Conservation (phyloP, 1,140 invertebrate species). For the Saccostrea echinata region DNA sequence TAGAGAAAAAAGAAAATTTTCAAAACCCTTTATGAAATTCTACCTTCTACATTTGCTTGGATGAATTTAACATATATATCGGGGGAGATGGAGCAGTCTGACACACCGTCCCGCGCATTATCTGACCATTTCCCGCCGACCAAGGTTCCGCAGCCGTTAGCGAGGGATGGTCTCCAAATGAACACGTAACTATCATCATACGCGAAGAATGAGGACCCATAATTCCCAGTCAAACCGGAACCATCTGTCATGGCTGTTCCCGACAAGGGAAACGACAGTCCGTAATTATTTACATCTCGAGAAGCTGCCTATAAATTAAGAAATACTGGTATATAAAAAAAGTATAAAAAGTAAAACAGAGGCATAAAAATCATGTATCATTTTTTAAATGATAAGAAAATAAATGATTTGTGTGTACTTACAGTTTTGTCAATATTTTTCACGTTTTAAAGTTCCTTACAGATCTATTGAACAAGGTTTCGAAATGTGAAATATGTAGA, state of each 20-base stretch:
- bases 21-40: background rate
- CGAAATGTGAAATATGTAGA: no score
- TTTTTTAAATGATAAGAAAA: background rate
- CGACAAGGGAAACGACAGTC: background rate
- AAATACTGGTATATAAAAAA: background rate
- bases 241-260: constrained; percentile 31
- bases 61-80: background rate
- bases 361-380: background rate
- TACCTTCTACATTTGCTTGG: background rate
- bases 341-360: background rate
- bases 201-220: constrained; percentile 38
- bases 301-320: constrained; percentile 9
- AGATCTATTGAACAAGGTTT: no score
- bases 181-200: background rate
- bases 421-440: no score
- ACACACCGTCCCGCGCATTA: background rate
- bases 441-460: no score
- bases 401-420: no score
- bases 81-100: background rate
- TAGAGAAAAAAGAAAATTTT: background rate
- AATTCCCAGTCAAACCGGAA: background rate
- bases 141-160: constrained; percentile 2
- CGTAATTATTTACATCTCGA: background rate
- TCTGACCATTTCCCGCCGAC: constrained; percentile 21
- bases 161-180: constrained; percentile 34